Evolutionary conservation across 2,888 invertebrate species (phyloP).

Genomic region (Epinotia bilunana): DNA sequence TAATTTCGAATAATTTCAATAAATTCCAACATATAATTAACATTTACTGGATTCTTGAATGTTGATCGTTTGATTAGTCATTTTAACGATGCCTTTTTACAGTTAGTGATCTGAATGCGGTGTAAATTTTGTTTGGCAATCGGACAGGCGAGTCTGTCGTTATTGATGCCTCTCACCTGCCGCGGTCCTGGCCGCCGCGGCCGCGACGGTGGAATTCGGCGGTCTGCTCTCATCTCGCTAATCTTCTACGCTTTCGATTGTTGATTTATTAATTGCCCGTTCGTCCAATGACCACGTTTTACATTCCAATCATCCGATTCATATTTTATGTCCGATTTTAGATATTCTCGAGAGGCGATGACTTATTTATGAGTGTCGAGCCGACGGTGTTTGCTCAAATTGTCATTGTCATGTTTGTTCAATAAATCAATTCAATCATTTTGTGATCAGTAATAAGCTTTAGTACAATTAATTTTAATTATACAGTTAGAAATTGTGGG

Average conservation of each 20-base stretch:
- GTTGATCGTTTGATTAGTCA: slow-evolving; percentile 79
- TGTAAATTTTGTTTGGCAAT: slow-evolving; percentile 73
- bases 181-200: slow-evolving; percentile 38
- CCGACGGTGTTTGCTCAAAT: slow-evolving; percentile 1
- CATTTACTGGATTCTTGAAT: slow-evolving; percentile 76
- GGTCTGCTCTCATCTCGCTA: slow-evolving; percentile 65
- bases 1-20: slow-evolving; percentile 75
- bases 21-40: slow-evolving; percentile 77
- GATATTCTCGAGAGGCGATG: slow-evolving; percentile 28
- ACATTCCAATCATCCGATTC: slow-evolving; percentile 46
- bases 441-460: background rate
- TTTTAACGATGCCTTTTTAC: slow-evolving; percentile 77
- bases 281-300: slow-evolving; percentile 62
- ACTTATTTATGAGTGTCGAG: slow-evolving; percentile 23
- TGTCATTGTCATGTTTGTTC: slow-evolving; percentile 23
- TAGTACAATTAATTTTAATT: background rate
- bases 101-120: slow-evolving; percentile 75
- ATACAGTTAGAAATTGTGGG: background rate
- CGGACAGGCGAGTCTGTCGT: slow-evolving; percentile 57
- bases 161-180: slow-evolving; percentile 67
- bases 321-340: slow-evolving; percentile 39
- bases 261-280: slow-evolving; percentile 77
- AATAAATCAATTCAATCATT: slow-evolving; percentile 24
- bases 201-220: slow-evolving; percentile 65
- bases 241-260: slow-evolving; percentile 80